Percentiles rank a stretch among this genome's conserved stretches.
These are phyloP conservation scores for Fregata magnificens DNA, from an alignment of 2,113 vertebrate genomes.

Conservation along the genomic window DNA sequence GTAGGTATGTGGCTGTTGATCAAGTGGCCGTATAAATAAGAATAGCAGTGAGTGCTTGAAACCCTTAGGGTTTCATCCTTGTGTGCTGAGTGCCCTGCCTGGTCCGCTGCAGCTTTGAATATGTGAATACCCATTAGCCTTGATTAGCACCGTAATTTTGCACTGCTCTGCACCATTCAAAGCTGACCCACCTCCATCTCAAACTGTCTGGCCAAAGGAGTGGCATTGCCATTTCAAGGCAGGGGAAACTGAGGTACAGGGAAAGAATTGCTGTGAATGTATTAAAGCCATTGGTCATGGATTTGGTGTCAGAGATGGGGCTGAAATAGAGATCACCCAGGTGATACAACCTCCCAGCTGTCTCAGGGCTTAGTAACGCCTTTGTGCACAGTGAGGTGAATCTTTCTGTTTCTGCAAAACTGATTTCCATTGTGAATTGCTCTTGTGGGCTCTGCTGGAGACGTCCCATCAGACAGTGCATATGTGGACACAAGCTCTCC, in stretches of 20 bases:
- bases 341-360: neutral
- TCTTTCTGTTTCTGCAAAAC: neutral
- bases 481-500: accelerated
- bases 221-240: neutral
- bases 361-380: neutral
- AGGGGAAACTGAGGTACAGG: neutral
- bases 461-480: accelerated
- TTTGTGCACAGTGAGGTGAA: neutral
- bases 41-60: neutral
- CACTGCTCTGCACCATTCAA: neutral
- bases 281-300: neutral
- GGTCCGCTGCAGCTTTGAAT: neutral
- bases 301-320: neutral
- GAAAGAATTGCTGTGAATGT: neutral
- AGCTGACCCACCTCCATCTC: neutral
- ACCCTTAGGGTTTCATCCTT: neutral
- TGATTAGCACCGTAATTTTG: neutral
- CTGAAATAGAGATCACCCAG: neutral
- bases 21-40: neutral
- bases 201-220: neutral
- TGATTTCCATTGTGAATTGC: neutral
- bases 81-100: neutral
- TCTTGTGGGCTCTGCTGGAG: neutral
- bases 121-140: neutral
- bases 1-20: neutral